phyloP scores from a whole-genome alignment of 2,113 vertebrate genomes.

The Rhinoderma darwinii region DNA sequence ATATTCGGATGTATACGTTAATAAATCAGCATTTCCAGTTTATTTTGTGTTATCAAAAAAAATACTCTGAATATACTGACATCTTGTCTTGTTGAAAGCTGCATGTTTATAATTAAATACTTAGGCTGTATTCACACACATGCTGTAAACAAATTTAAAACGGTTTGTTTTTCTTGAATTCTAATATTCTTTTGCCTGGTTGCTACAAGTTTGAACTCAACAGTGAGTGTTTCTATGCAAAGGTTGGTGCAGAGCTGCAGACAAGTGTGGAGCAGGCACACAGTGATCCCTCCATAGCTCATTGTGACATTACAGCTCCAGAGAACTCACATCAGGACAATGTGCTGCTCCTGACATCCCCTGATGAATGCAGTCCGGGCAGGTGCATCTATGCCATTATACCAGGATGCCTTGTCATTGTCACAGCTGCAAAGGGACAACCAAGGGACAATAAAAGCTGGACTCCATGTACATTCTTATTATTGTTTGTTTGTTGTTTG shows the following conservation, averaged over 20 bases:
- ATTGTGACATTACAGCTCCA: background rate
- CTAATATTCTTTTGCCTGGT: background rate
- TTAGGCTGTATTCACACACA: no score
- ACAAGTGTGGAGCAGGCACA: background rate
- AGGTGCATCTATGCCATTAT: conserved; percentile 33
- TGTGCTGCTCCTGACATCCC: conserved; percentile 33
- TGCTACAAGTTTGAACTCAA: background rate
- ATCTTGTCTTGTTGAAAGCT: no score
- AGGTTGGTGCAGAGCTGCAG: background rate
- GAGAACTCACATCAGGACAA: conserved; percentile 18
- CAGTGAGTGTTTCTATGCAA: conserved; percentile 11
- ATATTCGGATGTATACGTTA: no score
- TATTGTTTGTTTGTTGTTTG: conserved; percentile 42
- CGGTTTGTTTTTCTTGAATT: no score
- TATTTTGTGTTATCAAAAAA: no score
- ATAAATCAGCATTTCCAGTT: no score
- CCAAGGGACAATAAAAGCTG: conserved; percentile 41
- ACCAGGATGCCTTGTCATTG: conserved; percentile 33
- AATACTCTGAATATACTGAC: no score
- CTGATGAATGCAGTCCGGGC: conserved; percentile 41
- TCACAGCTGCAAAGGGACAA: conserved; percentile 27
- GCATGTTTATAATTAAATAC: no score
- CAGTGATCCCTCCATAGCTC: conserved; percentile 13
- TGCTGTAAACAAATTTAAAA: no score
- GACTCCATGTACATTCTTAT: background rate